Percentiles rank a stretch among this genome's conserved stretches.
Evolutionary conservation across 2,888 invertebrate species (phyloP).

Genomic region (Mantis religiosa): DNA sequence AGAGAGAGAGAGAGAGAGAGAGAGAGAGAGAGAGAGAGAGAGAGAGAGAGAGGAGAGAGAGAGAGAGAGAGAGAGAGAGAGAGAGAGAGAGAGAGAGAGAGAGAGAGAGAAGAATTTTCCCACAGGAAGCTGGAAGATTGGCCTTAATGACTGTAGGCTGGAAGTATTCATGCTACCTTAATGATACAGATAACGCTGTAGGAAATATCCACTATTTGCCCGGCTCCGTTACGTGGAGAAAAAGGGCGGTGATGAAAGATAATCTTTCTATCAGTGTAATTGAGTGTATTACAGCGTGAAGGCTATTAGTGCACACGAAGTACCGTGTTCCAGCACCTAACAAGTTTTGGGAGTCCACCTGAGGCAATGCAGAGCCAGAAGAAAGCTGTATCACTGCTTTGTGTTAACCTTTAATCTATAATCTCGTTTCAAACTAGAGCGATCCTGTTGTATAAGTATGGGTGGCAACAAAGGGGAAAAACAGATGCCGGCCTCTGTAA

Average conservation of each 20-base stretch:
- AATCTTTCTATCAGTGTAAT: not conserved
- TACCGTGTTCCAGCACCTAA: not conserved
- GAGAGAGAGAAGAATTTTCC: not conserved
- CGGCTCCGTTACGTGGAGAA: not conserved
- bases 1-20: no score
- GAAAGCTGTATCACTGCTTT: no score
- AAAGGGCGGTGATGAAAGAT: not conserved
- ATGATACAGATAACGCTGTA: not conserved
- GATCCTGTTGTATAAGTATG: no score
- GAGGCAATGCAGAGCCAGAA: not conserved
- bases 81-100: no score
- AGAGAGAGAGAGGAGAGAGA: no score
- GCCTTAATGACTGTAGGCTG: not conserved
- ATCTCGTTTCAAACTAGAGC: no score
- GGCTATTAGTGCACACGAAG: not conserved
- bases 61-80: no score
- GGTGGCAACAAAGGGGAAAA: no score
- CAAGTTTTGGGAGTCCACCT: not conserved
- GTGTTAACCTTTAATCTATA: no score
- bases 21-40: no score
- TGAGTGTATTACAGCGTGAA: not conserved
- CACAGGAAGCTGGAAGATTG: not conserved
- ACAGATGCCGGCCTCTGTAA: no score
- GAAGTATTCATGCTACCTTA: not conserved
- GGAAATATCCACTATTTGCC: not conserved